These are phyloP conservation scores for Bungarus multicinctus DNA, from an alignment of 2,113 vertebrate genomes.

Conservation along the genomic window DNA sequence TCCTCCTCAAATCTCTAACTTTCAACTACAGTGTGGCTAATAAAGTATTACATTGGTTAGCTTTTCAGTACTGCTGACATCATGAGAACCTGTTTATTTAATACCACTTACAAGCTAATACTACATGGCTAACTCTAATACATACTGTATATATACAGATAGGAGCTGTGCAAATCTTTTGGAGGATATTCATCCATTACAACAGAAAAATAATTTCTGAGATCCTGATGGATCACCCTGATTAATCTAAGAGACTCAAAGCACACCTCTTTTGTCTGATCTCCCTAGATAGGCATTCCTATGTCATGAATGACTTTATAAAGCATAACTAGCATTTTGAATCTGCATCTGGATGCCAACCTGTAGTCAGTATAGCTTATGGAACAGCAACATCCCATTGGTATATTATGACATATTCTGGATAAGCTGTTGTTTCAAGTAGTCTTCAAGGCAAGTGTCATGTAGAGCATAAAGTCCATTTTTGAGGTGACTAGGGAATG, in stretches of 20 bases:
- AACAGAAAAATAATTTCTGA: background rate
- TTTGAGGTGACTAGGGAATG: background rate
- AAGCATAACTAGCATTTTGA: background rate
- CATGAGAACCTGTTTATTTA: background rate
- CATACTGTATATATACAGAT: background rate
- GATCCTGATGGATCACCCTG: background rate
- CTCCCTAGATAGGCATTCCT: background rate
- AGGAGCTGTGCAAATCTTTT: background rate
- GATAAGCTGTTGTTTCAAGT: background rate
- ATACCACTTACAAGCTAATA: background rate
- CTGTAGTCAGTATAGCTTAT: background rate
- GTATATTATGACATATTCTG: background rate
- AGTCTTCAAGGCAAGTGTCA: background rate
- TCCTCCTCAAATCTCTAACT: background rate
- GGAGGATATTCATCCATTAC: background rate
- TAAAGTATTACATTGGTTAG: background rate
- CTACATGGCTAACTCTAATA: background rate
- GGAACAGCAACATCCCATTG: background rate
- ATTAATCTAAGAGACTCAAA: background rate
- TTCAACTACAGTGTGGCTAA: background rate
- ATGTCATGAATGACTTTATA: background rate
- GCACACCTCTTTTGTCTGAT: background rate
- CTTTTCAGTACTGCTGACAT: background rate
- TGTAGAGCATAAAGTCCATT: background rate
- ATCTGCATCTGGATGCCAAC: background rate